phyloP scores from a whole-genome alignment of 2,888 invertebrate species.

The Eustalomyia histrio region DNA sequence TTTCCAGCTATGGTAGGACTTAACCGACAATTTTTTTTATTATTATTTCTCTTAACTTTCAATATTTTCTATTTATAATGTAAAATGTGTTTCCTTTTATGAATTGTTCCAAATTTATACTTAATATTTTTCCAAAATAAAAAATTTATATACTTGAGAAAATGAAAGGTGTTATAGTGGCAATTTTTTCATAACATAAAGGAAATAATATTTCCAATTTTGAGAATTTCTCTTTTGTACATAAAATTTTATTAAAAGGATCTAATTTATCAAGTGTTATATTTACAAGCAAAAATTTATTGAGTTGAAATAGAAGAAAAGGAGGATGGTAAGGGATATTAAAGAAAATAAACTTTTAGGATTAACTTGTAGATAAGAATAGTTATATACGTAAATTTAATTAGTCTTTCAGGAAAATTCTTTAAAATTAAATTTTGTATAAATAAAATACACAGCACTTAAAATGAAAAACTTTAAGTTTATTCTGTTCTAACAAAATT shows the following conservation, averaged over 20 bases:
- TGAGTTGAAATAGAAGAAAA: not conserved
- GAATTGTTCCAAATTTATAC: not conserved
- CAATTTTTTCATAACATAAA: slow-evolving; percentile 45
- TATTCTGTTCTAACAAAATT: too few relatives aligned
- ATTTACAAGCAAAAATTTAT: slow-evolving; percentile 7
- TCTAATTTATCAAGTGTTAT: slow-evolving; percentile 18
- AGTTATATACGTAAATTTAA: too few relatives aligned
- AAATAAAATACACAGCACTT: too few relatives aligned
- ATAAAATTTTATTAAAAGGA: slow-evolving; percentile 2
- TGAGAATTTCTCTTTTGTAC: slow-evolving; percentile 5
- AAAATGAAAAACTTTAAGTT: too few relatives aligned
- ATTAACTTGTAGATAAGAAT: slow-evolving; percentile 5
- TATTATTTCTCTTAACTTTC: too few relatives aligned
- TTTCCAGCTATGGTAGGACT: too few relatives aligned
- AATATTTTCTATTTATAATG: slow-evolving; percentile 22
- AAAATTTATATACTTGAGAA: slow-evolving; percentile 10
- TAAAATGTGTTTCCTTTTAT: slow-evolving; percentile 8
- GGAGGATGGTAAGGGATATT: slow-evolving; percentile 31
- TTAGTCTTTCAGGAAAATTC: too few relatives aligned
- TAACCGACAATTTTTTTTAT: too few relatives aligned
- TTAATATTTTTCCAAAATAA: not conserved
- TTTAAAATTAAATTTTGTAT: too few relatives aligned
- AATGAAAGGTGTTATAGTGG: slow-evolving; percentile 48
- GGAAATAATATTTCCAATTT: slow-evolving; percentile 17
- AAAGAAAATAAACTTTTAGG: not conserved